Percentiles rank a stretch among this genome's conserved stretches.
These are phyloP conservation scores for Maniola jurtina DNA, from an alignment of 1,140 invertebrate genomes.

Conservation along the genomic window DNA sequence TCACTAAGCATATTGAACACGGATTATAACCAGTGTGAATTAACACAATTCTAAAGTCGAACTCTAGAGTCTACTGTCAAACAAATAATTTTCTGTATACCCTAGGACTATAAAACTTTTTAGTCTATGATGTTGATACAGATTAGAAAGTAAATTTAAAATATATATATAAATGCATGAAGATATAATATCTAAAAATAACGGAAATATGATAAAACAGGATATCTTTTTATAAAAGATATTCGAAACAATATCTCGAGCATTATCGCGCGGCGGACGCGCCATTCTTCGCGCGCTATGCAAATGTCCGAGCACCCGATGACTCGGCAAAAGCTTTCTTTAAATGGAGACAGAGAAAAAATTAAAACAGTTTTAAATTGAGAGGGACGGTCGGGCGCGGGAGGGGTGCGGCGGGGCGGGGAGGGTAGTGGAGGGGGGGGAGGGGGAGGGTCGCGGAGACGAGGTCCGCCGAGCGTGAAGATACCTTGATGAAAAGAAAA, in stretches of 20 bases:
- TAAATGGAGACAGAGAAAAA: slow-evolving; percentile 41
- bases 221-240: background rate
- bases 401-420: slow-evolving; percentile 13
- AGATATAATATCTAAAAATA: too few relatives aligned
- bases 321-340: slow-evolving; percentile 31
- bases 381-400: slow-evolving; percentile 25
- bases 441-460: slow-evolving; percentile 37
- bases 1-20: too few relatives aligned
- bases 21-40: too few relatives aligned
- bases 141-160: too few relatives aligned
- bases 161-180: too few relatives aligned
- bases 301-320: slow-evolving; percentile 31
- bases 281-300: slow-evolving; percentile 22
- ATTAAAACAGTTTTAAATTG: slow-evolving; percentile 58
- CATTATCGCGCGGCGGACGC: slow-evolving; percentile 14
- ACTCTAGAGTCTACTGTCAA: too few relatives aligned
- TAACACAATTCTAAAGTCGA: too few relatives aligned
- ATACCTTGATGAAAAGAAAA: slow-evolving; percentile 72
- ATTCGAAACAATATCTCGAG: slow-evolving; percentile 21
- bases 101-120: too few relatives aligned
- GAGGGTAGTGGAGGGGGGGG: too few relatives aligned
- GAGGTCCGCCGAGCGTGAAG: slow-evolving; percentile 57
- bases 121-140: too few relatives aligned
- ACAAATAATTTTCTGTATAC: too few relatives aligned
- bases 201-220: too few relatives aligned